Percentiles rank a stretch among this genome's conserved stretches.
Conservation (phyloP, 2,888 invertebrate genomes). For the Melinaea marsaeus region DNA sequence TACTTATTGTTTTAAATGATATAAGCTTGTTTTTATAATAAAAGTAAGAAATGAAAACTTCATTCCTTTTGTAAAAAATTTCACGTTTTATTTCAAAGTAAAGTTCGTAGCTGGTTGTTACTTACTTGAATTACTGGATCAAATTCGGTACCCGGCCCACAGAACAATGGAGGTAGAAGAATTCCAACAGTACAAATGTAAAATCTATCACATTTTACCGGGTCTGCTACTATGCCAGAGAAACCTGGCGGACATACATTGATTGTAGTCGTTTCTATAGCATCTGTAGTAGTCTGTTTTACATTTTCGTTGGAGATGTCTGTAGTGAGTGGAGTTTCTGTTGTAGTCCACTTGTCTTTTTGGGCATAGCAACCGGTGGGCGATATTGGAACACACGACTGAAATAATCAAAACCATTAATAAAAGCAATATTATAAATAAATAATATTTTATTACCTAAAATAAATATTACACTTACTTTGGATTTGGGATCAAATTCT, state of each 20-base stretch:
- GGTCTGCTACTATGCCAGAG: constrained; percentile 45
- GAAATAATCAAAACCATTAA: constrained; percentile 29
- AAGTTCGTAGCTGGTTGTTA: neutral
- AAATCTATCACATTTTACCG: constrained; percentile 42
- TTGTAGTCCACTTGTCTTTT: constrained; percentile 18
- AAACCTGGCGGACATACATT: constrained; percentile 38
- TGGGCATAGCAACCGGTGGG: constrained; percentile 38
- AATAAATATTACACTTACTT: constrained; percentile 6
- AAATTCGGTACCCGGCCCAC: constrained; percentile 41
- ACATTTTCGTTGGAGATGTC: neutral
- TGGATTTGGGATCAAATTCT: constrained; percentile 13
- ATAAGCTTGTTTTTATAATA: no score
- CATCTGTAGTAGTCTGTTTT: constrained; percentile 7
- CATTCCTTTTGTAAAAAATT: no score
- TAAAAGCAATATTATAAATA: constrained; percentile 22
- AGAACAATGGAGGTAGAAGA: constrained; percentile 39
- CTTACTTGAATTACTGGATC: constrained; percentile 28
- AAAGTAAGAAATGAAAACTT: no score
- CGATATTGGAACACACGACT: constrained; percentile 42
- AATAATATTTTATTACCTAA: neutral
- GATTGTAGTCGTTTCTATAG: neutral
- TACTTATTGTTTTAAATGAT: no score
- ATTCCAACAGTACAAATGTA: constrained; percentile 45
- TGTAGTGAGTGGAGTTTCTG: neutral
- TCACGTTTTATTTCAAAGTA: no score